Evolutionary conservation across 1,140 invertebrate species (phyloP).

Genomic region (Ostrea edulis): DNA sequence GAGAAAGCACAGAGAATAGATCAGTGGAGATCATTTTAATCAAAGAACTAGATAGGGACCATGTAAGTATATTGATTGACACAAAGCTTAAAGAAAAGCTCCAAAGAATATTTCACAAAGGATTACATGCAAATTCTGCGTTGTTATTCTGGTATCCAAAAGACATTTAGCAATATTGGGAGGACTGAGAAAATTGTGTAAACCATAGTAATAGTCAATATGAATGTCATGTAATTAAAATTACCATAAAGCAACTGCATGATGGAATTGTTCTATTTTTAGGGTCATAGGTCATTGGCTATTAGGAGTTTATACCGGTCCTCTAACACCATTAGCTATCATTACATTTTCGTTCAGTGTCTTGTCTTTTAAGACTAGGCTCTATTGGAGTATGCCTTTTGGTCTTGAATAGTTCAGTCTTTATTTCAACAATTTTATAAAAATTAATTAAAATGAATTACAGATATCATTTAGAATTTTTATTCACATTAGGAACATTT

Average conservation of each 20-base stretch:
- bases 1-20: constrained; percentile 40
- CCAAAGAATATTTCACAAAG: background rate
- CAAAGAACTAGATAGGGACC: constrained; percentile 67
- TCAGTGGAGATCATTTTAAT: constrained; percentile 67
- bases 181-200: background rate
- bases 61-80: constrained; percentile 56
- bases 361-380: too few relatives aligned
- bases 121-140: background rate
- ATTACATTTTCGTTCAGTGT: too few relatives aligned
- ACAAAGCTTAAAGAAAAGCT: background rate
- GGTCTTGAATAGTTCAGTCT: too few relatives aligned
- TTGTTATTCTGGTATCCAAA: background rate
- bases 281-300: too few relatives aligned
- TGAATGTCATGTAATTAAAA: background rate
- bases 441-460: too few relatives aligned
- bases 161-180: background rate
- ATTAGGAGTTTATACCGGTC: too few relatives aligned
- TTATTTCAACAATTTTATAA: too few relatives aligned
- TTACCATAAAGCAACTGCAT: background rate
- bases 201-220: background rate
- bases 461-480: too few relatives aligned
- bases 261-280: too few relatives aligned
- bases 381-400: too few relatives aligned
- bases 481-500: too few relatives aligned
- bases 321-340: too few relatives aligned